Conservation (phyloP, 2,888 invertebrate genomes). For the Hypena proboscidalis region DNA sequence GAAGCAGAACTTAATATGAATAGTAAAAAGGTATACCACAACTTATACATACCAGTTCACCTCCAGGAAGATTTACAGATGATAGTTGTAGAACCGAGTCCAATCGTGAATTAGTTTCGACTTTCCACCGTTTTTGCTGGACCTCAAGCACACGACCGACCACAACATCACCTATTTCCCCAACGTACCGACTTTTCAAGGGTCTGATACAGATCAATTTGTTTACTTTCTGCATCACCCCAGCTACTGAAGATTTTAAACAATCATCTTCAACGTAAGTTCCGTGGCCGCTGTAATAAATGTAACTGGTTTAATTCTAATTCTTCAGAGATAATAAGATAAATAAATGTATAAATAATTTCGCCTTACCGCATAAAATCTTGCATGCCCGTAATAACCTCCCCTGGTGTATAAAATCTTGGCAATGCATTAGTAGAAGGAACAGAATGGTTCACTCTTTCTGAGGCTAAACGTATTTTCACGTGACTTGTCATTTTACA, state of each 20-base stretch:
- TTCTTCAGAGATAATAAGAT: not conserved
- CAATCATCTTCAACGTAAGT: slow-evolving; percentile 94
- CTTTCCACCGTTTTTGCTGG: slow-evolving; percentile 97
- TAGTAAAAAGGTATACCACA: too few species aligned
- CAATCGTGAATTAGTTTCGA: slow-evolving; percentile 95
- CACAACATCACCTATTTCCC: slow-evolving; percentile 98
- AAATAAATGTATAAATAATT: not conserved
- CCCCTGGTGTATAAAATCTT: slow-evolving; percentile 93
- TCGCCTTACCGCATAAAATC: slow-evolving; percentile 93
- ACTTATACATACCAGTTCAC: slow-evolving; percentile 93
- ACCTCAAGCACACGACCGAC: slow-evolving; percentile 98
- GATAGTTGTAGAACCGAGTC: slow-evolving; percentile 95
- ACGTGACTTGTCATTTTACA: slow-evolving; percentile 82
- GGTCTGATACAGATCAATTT: slow-evolving; percentile 97
- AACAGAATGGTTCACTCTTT: slow-evolving; percentile 86
- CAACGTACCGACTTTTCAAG: slow-evolving; percentile 95
- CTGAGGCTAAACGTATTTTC: slow-evolving; percentile 87
- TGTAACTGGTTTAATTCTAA: too few species aligned
- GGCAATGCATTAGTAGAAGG: slow-evolving; percentile 85
- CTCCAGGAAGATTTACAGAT: slow-evolving; percentile 98
- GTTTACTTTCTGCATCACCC: slow-evolving; percentile 97
- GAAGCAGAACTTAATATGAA: too few species aligned
- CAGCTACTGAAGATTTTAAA: slow-evolving; percentile 97
- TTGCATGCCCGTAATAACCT: slow-evolving; percentile 92
- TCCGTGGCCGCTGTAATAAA: slow-evolving; percentile 94